Evolutionary conservation across 2,888 invertebrate species (phyloP).

Genomic region (Megamerina dolium): DNA sequence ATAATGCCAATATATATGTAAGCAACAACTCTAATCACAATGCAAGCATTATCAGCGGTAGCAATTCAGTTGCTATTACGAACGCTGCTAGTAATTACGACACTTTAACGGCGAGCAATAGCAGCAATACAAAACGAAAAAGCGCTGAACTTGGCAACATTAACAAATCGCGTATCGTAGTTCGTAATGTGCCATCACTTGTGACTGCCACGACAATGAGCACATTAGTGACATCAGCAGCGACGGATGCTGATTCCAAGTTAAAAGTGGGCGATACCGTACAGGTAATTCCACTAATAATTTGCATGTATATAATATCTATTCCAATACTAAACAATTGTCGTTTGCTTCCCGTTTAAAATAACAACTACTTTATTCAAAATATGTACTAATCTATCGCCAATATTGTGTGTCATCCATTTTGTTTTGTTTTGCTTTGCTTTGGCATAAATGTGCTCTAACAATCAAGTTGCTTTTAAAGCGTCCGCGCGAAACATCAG

Average conservation of each 20-base stretch:
- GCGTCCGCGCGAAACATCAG: conserved; percentile 38
- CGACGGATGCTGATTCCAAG: conserved; percentile 2
- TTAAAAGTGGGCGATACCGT: conserved; percentile 18
- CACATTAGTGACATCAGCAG: too few species aligned
- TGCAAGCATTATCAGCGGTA: conserved; percentile 1
- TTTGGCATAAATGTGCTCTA: conserved; percentile 23
- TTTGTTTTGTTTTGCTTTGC: too few species aligned
- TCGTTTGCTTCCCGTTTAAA: too few species aligned
- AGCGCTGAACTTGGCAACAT: too few species aligned
- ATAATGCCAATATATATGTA: too few species aligned
- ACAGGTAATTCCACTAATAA: conserved; percentile 27
- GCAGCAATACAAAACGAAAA: conserved; percentile 7
- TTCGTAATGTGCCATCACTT: conserved; percentile 20
- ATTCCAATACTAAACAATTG: too few species aligned
- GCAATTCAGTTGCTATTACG: conserved; percentile 4
- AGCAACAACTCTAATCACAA: conserved; percentile 11
- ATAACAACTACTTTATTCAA: too few species aligned
- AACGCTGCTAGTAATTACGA: conserved; percentile 11
- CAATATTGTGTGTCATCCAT: too few species aligned
- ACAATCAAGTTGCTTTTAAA: conserved; percentile 43
- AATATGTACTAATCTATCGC: too few species aligned
- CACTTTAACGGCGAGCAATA: background rate
- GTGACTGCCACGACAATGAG: too few species aligned
- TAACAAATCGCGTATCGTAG: conserved; percentile 16
- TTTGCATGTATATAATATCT: background rate